Percentiles rank a stretch among this genome's conserved stretches.
Conservation (phyloP, 2,113 vertebrate species). For the Oreotrochilus melanogaster region DNA sequence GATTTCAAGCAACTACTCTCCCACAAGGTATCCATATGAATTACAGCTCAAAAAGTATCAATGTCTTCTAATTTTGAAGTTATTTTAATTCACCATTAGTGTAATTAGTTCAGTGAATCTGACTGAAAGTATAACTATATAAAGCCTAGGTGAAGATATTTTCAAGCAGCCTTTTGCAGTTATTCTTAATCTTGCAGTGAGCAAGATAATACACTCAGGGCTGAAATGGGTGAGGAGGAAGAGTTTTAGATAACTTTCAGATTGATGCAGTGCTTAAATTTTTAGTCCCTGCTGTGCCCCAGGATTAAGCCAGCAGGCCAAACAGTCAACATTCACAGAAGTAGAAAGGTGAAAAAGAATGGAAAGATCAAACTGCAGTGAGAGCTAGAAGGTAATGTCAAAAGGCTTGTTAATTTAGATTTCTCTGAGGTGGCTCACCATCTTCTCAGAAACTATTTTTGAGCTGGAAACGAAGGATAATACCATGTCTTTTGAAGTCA, state of each 20-base stretch:
- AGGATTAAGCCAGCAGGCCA: not conserved
- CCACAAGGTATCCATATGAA: not conserved
- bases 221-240: not conserved
- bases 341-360: not conserved
- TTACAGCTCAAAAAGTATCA: not conserved
- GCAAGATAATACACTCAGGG: not conserved
- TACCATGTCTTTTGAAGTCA: conserved; percentile 50
- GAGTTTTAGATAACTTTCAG: not conserved
- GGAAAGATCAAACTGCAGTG: not conserved
- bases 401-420: conserved; percentile 23
- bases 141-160: not conserved
- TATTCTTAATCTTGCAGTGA: not conserved
- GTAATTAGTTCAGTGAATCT: not conserved
- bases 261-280: not conserved
- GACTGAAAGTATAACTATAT: not conserved
- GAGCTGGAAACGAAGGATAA: conserved; percentile 29
- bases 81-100: not conserved
- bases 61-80: not conserved
- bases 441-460: conserved; percentile 27
- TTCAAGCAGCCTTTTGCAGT: not conserved
- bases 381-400: not conserved
- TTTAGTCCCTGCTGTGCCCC: not conserved
- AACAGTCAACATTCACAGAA: not conserved
- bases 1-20: not conserved
- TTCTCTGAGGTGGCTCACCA: not conserved